Evolutionary conservation across 2,888 invertebrate genomes (phyloP).

Genomic region (Drosophila parthenogenetica): DNA sequence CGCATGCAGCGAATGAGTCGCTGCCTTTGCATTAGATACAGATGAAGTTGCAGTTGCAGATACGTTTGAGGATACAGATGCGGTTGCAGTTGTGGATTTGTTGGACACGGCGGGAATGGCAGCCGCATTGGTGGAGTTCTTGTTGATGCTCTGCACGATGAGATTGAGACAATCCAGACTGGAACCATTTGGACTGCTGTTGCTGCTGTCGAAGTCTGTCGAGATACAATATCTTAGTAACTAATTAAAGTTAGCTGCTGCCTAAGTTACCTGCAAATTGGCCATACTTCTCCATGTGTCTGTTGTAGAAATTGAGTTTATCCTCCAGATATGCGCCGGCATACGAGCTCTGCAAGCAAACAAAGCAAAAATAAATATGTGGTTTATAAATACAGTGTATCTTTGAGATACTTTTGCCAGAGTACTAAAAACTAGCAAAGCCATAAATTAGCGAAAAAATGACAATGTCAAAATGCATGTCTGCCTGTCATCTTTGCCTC

Average conservation of each 20-base stretch:
- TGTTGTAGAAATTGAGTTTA: constrained; percentile 82
- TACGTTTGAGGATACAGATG: constrained; percentile 25
- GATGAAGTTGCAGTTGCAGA: constrained; percentile 33
- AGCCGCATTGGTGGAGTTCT: constrained; percentile 59
- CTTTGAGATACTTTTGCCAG: constrained; percentile 17
- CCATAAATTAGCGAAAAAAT: constrained; percentile 56
- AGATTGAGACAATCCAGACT: constrained; percentile 90
- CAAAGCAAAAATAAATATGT: background rate
- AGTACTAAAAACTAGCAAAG: constrained; percentile 22
- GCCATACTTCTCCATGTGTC: constrained; percentile 83
- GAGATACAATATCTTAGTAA: constrained; percentile 36
- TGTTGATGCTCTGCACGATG: constrained; percentile 89
- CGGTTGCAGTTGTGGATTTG: constrained; percentile 34
- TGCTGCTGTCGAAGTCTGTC: constrained; percentile 85
- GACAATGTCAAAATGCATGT: constrained; percentile 64
- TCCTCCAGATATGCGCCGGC: constrained; percentile 84
- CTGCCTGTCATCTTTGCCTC: constrained; percentile 58
- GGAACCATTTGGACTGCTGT: constrained; percentile 85
- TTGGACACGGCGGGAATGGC: constrained; percentile 39
- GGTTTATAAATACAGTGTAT: background rate
- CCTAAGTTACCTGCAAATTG: constrained; percentile 82
- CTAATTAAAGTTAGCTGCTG: no score
- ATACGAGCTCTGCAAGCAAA: constrained; percentile 81
- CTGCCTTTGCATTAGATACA: constrained; percentile 30
- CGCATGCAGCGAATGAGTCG: constrained; percentile 70